A percentile compares a stretch with the other conserved stretches of the same genome.
Evolutionary conservation across 2,888 invertebrate species (phyloP).

Genomic region (Cerceris ruficornis): DNA sequence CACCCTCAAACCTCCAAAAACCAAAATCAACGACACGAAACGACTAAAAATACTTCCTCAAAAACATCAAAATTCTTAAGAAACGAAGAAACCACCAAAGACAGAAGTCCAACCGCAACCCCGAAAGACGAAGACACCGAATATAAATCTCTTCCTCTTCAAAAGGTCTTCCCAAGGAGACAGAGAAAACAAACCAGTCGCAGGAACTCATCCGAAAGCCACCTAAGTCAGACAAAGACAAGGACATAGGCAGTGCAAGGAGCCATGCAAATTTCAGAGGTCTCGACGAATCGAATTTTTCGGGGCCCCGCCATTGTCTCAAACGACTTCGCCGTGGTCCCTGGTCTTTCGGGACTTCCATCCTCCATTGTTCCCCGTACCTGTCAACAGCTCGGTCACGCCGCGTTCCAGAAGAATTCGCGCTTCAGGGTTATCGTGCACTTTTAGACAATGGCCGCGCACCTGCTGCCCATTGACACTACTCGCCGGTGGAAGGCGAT

Average conservation of each 20-base stretch:
- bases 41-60: too few relatives aligned
- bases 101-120: too few relatives aligned
- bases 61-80: too few relatives aligned
- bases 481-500: slow-evolving; percentile 31
- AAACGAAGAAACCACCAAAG: too few relatives aligned
- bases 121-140: too few relatives aligned
- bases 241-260: background rate
- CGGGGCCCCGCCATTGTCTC: slow-evolving; percentile 64
- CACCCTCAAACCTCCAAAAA: too few relatives aligned
- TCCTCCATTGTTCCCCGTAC: slow-evolving; percentile 65
- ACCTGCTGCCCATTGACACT: slow-evolving; percentile 69
- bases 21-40: too few relatives aligned
- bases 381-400: slow-evolving; percentile 70
- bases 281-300: slow-evolving; percentile 63
- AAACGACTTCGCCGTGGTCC: slow-evolving; percentile 10
- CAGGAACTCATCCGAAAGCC: background rate
- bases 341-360: slow-evolving; percentile 50
- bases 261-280: slow-evolving; percentile 40
- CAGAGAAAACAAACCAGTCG: too few relatives aligned
- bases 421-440: slow-evolving; percentile 72
- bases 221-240: background rate
- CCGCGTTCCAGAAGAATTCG: slow-evolving; percentile 60
- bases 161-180: too few relatives aligned
- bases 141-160: too few relatives aligned
- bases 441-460: slow-evolving; percentile 67